These are phyloP conservation scores for Anastrepha ludens DNA, from an alignment of 1,140 invertebrate genomes.

Conservation along the genomic window DNA sequence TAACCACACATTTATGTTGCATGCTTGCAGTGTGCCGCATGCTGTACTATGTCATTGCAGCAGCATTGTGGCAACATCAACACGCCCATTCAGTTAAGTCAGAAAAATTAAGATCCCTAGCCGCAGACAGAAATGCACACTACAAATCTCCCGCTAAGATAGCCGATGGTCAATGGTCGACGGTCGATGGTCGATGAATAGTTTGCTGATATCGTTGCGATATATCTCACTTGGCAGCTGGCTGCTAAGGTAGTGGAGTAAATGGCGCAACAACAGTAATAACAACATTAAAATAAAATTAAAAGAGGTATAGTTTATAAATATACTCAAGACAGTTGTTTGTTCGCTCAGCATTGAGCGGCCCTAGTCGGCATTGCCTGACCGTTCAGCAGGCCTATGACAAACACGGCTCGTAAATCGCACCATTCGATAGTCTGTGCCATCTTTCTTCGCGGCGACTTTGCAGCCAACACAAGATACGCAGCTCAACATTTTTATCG, in stretches of 20 bases:
- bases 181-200: slow-evolving; percentile 33
- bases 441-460: slow-evolving; percentile 3
- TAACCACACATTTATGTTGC: slow-evolving; percentile 61
- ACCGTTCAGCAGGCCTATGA: slow-evolving; percentile 7
- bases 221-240: slow-evolving; percentile 51
- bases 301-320: not conserved
- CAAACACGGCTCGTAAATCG: slow-evolving; percentile 54
- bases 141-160: slow-evolving; percentile 13
- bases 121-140: not conserved
- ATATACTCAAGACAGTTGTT: not conserved
- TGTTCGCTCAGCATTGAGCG: not conserved
- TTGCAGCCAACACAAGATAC: slow-evolving; percentile 17
- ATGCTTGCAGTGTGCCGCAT: not conserved
- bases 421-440: slow-evolving; percentile 51
- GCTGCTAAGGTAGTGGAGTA: not conserved
- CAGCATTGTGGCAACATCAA: slow-evolving; percentile 43
- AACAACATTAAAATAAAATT: not conserved
- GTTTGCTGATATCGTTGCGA: slow-evolving; percentile 28
- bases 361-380: not conserved
- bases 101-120: slow-evolving; percentile 38
- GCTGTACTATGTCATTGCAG: not conserved
- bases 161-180: not conserved
- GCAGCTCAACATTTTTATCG: slow-evolving; percentile 56
- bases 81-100: slow-evolving; percentile 52
- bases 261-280: not conserved